Conservation (phyloP, 2,888 invertebrate genomes). For the Pyrgus malvae region DNA sequence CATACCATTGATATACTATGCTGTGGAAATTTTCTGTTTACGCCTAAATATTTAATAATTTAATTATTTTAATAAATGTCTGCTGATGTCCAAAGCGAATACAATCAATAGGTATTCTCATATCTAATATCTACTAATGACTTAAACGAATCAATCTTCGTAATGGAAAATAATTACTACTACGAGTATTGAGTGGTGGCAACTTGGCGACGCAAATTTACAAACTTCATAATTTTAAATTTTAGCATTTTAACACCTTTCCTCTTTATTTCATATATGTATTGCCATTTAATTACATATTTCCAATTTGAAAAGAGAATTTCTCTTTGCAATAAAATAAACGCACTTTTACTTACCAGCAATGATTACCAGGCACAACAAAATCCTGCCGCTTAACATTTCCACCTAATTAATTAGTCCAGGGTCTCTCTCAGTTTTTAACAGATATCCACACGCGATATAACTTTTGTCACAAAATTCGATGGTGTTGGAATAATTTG, state of each 20-base stretch:
- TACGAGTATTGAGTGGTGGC: background rate
- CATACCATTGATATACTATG: too few species aligned
- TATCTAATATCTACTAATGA: too few species aligned
- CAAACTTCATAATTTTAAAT: background rate
- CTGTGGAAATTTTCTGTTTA: too few species aligned
- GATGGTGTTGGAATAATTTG: conserved; percentile 38
- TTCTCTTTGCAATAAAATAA: too few species aligned
- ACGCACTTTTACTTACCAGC: conserved; percentile 60
- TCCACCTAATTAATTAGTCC: conserved; percentile 65
- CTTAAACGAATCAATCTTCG: too few species aligned
- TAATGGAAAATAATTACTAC: too few species aligned
- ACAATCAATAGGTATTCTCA: too few species aligned
- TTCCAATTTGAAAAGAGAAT: too few species aligned
- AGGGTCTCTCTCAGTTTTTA: conserved; percentile 30
- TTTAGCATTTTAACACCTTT: background rate
- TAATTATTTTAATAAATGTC: too few species aligned
- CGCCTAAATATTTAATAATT: too few species aligned
- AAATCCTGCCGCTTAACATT: conserved; percentile 69
- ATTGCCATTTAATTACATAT: too few species aligned
- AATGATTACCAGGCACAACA: conserved; percentile 64
- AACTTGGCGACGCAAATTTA: background rate
- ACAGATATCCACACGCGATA: background rate
- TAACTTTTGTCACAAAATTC: background rate
- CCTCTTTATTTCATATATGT: background rate
- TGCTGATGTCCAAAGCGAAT: too few species aligned